Percentiles rank a stretch among this genome's conserved stretches.
Conservation (phyloP, 2,113 vertebrate genomes). For the Probosciger aterrimus region DNA sequence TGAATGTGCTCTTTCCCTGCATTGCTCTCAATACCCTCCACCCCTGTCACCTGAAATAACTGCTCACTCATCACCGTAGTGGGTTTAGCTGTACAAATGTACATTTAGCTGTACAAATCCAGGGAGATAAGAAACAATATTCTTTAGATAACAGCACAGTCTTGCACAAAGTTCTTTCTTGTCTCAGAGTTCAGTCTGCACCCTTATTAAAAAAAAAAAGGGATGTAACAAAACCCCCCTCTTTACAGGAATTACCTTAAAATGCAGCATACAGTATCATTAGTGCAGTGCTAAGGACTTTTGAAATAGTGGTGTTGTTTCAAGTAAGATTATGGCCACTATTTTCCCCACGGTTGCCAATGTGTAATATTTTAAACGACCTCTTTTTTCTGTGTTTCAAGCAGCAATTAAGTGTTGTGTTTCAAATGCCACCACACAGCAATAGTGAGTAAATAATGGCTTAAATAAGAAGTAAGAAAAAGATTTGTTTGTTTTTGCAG, state of each 20-base stretch:
- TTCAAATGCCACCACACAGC: constrained; percentile 44
- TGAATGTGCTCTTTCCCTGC: background rate
- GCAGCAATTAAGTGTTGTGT: constrained; percentile 49
- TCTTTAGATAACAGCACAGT: constrained; percentile 39
- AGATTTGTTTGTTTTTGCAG: constrained; percentile 43
- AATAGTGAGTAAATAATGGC: constrained; percentile 33
- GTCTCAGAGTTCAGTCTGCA: constrained; percentile 60
- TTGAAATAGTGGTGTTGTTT: background rate
- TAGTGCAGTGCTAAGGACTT: background rate
- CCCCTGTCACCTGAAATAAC: constrained; percentile 25
- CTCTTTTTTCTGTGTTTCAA: constrained; percentile 1
- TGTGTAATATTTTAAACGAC: background rate
- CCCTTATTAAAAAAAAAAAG: background rate
- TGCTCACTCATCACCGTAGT: constrained; percentile 55
- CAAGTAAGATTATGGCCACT: background rate
- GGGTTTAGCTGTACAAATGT: background rate
- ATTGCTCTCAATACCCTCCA: background rate
- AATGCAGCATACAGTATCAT: background rate
- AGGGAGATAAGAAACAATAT: constrained; percentile 57
- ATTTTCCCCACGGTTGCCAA: background rate
- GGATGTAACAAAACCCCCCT: background rate
- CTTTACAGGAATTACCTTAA: background rate
- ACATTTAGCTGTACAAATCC: background rate
- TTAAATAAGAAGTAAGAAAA: constrained; percentile 43
- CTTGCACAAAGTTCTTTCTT: constrained; percentile 53